A percentile compares a stretch with the other conserved stretches of the same genome.
phyloP scores from a whole-genome alignment of 2,888 invertebrate genomes.

The Metacarcinus magister region DNA sequence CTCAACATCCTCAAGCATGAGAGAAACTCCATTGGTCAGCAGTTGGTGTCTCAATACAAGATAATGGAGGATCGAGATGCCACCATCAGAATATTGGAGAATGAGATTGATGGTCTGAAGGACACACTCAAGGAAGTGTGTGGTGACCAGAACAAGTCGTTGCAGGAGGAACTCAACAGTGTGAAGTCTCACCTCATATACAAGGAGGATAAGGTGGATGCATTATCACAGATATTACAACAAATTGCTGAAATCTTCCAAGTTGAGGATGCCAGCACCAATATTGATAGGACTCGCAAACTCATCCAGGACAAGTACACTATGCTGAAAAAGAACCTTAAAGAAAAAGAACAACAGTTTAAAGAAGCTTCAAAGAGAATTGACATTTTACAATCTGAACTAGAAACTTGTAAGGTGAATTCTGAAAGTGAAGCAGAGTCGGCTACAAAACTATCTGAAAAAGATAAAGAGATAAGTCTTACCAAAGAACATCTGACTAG shows the following conservation, averaged over 20 bases:
- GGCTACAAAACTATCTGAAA: constrained; percentile 47
- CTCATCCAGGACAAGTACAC: constrained; percentile 51
- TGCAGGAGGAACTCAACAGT: constrained; percentile 69
- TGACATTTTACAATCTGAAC: constrained; percentile 50
- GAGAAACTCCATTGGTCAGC: constrained; percentile 68
- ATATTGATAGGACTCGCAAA: constrained; percentile 47
- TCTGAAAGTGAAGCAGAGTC: constrained; percentile 52
- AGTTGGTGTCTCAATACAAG: constrained; percentile 68
- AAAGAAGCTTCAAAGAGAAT: constrained; percentile 47
- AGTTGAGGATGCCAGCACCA: not conserved
- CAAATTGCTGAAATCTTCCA: constrained; percentile 75
- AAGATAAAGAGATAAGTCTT: constrained; percentile 61
- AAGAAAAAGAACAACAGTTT: constrained; percentile 62
- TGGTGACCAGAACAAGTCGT: not conserved
- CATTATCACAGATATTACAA: constrained; percentile 65
- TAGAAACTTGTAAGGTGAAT: constrained; percentile 37
- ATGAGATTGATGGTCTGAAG: constrained; percentile 70
- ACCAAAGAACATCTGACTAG: constrained; percentile 64
- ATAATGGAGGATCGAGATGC: constrained; percentile 64
- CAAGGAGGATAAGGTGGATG: constrained; percentile 79
- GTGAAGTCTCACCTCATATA: constrained; percentile 76
- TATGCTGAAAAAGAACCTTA: not conserved
- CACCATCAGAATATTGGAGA: constrained; percentile 66
- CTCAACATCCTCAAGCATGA: constrained; percentile 65
- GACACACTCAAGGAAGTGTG: constrained; percentile 45